phyloP scores from a whole-genome alignment of 2,797 vertebrate genomes.

The Phaenicophaeus curvirostris region DNA sequence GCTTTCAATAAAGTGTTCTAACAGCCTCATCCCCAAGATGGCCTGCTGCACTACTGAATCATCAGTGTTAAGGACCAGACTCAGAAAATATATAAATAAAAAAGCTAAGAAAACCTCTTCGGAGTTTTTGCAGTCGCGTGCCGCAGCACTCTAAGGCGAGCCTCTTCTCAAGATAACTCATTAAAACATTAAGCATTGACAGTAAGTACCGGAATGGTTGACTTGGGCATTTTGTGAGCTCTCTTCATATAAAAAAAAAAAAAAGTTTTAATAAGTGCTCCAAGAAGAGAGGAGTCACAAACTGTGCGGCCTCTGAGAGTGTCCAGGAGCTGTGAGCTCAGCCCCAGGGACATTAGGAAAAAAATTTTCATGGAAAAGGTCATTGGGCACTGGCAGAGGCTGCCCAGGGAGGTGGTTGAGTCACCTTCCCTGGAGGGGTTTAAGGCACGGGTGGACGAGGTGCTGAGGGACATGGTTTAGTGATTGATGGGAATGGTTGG shows the following conservation, averaged over 20 bases:
- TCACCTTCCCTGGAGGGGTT: too few species aligned
- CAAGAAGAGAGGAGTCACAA: neutral
- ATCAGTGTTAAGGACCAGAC: neutral
- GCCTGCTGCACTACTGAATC: neutral
- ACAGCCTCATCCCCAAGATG: rapidly evolving
- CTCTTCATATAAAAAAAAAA: neutral
- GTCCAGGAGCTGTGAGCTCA: neutral
- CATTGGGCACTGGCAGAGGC: too few species aligned
- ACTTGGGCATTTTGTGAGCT: neutral
- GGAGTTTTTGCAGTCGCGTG: neutral
- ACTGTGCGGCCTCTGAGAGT: neutral
- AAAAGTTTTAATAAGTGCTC: neutral
- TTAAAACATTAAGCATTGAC: neutral
- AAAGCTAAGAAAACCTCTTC: neutral
- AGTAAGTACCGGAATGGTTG: neutral
- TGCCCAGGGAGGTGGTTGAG: too few species aligned
- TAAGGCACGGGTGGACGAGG: too few species aligned
- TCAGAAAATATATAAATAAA: neutral
- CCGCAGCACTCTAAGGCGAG: neutral
- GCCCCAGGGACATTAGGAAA: too few species aligned
- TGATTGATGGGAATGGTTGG: too few species aligned
- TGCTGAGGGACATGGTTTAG: too few species aligned
- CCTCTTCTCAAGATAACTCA: neutral
- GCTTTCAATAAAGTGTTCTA: neutral
- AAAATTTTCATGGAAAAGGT: too few species aligned